Percentiles rank a stretch among this genome's conserved stretches.
These are phyloP conservation scores for Schizopygopsis pylzovi DNA, from an alignment of 2,797 vertebrate species.

Conservation along the genomic window DNA sequence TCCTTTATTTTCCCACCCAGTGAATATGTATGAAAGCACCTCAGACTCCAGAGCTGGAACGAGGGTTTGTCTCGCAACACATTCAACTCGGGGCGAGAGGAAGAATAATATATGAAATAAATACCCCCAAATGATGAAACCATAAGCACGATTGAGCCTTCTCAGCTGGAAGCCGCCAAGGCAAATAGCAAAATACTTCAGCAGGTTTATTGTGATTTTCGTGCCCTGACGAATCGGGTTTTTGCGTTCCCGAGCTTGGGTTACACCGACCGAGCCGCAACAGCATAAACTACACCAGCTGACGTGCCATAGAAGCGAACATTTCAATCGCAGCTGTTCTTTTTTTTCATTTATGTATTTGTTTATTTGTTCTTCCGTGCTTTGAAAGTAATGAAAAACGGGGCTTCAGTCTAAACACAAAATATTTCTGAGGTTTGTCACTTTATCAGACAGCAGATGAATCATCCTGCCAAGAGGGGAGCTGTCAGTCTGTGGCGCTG, in stretches of 20 bases:
- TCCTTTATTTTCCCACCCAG: slow-evolving; percentile 42
- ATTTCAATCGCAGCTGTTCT: not conserved
- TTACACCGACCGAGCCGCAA: slow-evolving; percentile 38
- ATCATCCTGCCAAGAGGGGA: slow-evolving; percentile 33
- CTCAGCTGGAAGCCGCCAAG: slow-evolving; percentile 38
- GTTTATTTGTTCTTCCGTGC: slow-evolving; percentile 21
- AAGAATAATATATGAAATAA: slow-evolving; percentile 46
- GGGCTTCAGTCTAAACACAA: not conserved
- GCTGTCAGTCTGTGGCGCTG: slow-evolving; percentile 41
- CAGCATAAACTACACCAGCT: slow-evolving; percentile 29
- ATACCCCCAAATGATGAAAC: slow-evolving; percentile 46
- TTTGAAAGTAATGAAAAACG: slow-evolving; percentile 18
- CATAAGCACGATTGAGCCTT: slow-evolving; percentile 38
- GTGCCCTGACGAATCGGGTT: slow-evolving; percentile 44
- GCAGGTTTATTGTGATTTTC: slow-evolving; percentile 44
- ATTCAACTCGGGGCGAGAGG: slow-evolving; percentile 21
- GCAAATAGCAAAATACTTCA: slow-evolving; percentile 18
- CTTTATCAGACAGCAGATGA: slow-evolving; percentile 21
- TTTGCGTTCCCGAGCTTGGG: slow-evolving; percentile 32
- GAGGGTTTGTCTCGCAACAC: slow-evolving; percentile 10
- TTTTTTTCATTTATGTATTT: slow-evolving; percentile 4
- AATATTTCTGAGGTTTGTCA: slow-evolving; percentile 37
- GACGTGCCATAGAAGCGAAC: not conserved
- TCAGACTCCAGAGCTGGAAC: slow-evolving; percentile 1
- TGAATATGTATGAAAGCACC: slow-evolving; percentile 31